Base-by-base conservation (phyloP, 2,113 vertebrate species). In the Heterocephalus glaber region DNA sequence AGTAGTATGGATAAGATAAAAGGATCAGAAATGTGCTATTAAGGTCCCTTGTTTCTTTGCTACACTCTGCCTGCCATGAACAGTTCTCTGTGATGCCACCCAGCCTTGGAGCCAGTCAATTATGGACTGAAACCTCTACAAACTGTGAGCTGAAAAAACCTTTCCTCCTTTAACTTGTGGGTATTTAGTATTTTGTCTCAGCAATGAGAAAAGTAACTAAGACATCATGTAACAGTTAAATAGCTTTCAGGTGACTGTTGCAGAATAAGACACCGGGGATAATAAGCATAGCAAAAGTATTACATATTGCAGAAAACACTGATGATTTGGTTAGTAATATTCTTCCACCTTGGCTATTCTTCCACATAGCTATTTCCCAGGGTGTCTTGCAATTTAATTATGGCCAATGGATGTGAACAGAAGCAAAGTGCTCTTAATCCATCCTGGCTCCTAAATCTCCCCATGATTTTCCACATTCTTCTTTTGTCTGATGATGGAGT, bases 241-340 rank as follows among this genome's bases (percentile, higher is more conserved):
- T 56, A 28, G 11, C 56, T 65, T 82, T n/a, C 38, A 68, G 10
- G n/a, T 54, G 49, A 66, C 70, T 77, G 13, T 92, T 72, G 28
- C 28, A 95, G 44, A 94, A 79, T 92, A 83, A 95, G 22, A 19
- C 83, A 24, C 17, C 68, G 79, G 47, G 44, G 13, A 94, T 89
- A 66, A 89, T 44, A 89, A 76, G 7, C 54, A 87, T 44, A 92
- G 86, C 38, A 89, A 83, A 93, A 92, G 3, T 60, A 94, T 56
- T 92, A 79, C 19, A 61, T 56, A 58, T 90, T 86, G 38, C 54
- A 77, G 20, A 94, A 76, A 52, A 68, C 49, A 92, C 41, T 26
- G 35, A 58, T 26, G 82, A 70, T 77, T 82, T 92, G 24, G 70
- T 86, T 49, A 92, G 35, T 19, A 65, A 54, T 76, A 89, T 56